Evolutionary conservation across 2,888 invertebrate species (phyloP), one percentile per base, ranked within the genome.

Genomic region (Amorpha juglandis): DNA sequence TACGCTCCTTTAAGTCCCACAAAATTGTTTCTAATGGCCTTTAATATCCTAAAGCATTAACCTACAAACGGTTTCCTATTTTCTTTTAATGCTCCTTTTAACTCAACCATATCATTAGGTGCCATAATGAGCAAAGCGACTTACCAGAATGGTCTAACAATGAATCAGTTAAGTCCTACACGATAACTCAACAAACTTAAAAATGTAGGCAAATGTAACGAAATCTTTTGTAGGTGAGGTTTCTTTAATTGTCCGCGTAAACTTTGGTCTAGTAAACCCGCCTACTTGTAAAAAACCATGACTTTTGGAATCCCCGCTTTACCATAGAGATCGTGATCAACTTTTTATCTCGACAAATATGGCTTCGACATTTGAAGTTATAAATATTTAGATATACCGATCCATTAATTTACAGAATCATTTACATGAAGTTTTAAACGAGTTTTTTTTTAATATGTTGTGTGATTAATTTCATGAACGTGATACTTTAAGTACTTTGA

Each of bases 281-380:
- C 64, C 64, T 50, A 64, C 64, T 53, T 35, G 27, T 16, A 58
- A 58, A 64, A 64, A 55, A 45, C n/a, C 45, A 47, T 55, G 45
- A 14, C 12, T 33, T 64, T 64, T 55, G 64, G 64, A 55, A 64
- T 47, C 64, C 16, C 64, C 64, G 64, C 58, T 47, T 53, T 64
- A 16, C 64, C 64, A 33, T 53, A 64, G 12, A 64, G 47, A 47
- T 47, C 64, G 33, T 47, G 64, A 16, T 11, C 33, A 16, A 19
- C 12, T 55, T 64, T 64, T 64, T 53, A 27, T 55, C 21, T 27
- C 42, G 16, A 35, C 27, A 47, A 53, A 19, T 55, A 47, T 47
- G 35, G 33, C 42, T 58, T 58, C 42, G 58, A 19, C 42, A 58
- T 58, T 58, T 58, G 19, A 58, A 38, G 16, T 38, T 38, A 42